These are phyloP conservation scores for Sebastes iracundus DNA, from an alignment of 2,797 vertebrate genomes.

Conservation along the genomic window DNA sequence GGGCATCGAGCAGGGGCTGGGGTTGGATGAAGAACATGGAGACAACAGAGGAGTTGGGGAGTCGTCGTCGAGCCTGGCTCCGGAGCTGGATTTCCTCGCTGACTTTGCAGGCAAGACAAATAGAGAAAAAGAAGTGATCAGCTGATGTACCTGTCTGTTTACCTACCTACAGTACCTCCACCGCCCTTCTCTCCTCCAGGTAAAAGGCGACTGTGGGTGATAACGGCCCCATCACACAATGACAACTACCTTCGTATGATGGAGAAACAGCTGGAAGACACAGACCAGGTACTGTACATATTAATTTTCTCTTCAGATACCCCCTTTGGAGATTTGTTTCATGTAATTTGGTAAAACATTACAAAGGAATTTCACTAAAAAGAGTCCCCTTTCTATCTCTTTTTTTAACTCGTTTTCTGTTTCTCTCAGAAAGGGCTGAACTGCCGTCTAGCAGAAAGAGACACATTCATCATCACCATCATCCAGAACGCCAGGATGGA, in stretches of 20 bases:
- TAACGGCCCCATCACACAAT: slow-evolving; percentile 78
- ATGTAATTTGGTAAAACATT: neutral
- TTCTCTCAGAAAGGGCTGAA: slow-evolving; percentile 71
- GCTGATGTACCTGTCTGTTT: neutral
- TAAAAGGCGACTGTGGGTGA: slow-evolving; percentile 85
- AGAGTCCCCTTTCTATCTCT: neutral
- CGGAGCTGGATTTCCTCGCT: slow-evolving; percentile 78
- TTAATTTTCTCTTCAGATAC: neutral
- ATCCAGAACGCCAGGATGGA: slow-evolving; percentile 89
- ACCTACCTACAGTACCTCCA: neutral
- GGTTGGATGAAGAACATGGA: slow-evolving; percentile 44
- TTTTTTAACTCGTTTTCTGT: neutral
- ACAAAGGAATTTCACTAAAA: neutral
- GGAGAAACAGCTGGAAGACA: slow-evolving; percentile 85
- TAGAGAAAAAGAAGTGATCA: neutral
- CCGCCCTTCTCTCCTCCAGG: slow-evolving; percentile 36
- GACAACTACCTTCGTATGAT: slow-evolving; percentile 85
- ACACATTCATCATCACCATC: slow-evolving; percentile 83
- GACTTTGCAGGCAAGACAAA: slow-evolving; percentile 77
- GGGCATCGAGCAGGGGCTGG: slow-evolving; percentile 48
- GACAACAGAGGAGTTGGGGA: slow-evolving; percentile 29
- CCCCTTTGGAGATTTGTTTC: neutral
- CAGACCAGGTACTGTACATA: slow-evolving; percentile 64
- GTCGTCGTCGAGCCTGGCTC: slow-evolving; percentile 41
- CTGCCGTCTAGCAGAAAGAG: slow-evolving; percentile 84